Conservation (phyloP, 37 sponge, comb jelly and placozoan genomes). For the Amphimedon queenslandica region DNA sequence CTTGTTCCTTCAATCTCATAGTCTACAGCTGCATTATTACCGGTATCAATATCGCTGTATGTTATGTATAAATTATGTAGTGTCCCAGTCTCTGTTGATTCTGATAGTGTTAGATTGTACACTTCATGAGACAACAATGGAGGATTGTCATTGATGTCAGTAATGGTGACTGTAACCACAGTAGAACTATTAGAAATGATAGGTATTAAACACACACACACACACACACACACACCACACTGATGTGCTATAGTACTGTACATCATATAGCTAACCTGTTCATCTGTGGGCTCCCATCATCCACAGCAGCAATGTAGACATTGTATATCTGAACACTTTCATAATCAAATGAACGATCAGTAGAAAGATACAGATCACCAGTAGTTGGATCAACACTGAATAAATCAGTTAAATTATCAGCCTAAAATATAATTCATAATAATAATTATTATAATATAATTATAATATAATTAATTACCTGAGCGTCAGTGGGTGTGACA, state of each 20-base stretch:
- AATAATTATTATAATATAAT: not conserved
- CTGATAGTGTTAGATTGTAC: conserved; percentile 4
- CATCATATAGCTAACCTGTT: not conserved
- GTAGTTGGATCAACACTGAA: conserved; percentile 4
- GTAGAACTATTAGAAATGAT: not conserved
- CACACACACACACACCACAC: not conserved
- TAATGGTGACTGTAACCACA: conserved; percentile 20
- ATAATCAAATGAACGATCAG: conserved; percentile 11
- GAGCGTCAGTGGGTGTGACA: not conserved
- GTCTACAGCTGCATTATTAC: conserved; percentile 28
- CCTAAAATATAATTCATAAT: not conserved
- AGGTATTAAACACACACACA: not conserved
- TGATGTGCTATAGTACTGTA: not conserved
- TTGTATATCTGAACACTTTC: conserved; percentile 18
- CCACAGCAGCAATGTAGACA: conserved; percentile 13
- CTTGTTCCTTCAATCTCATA: conserved; percentile 7
- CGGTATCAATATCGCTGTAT: conserved; percentile 25
- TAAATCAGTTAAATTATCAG: conserved; percentile 8
- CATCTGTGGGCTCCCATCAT: conserved; percentile 6
- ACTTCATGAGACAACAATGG: conserved; percentile 19
- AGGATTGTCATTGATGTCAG: conserved; percentile 34
- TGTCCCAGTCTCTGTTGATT: not conserved
- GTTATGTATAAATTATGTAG: conserved; percentile 2
- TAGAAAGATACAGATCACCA: not conserved
- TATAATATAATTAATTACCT: not conserved